These are phyloP conservation scores for Campoletis sonorensis DNA, from an alignment of 1,140 invertebrate genomes.

Conservation along the genomic window DNA sequence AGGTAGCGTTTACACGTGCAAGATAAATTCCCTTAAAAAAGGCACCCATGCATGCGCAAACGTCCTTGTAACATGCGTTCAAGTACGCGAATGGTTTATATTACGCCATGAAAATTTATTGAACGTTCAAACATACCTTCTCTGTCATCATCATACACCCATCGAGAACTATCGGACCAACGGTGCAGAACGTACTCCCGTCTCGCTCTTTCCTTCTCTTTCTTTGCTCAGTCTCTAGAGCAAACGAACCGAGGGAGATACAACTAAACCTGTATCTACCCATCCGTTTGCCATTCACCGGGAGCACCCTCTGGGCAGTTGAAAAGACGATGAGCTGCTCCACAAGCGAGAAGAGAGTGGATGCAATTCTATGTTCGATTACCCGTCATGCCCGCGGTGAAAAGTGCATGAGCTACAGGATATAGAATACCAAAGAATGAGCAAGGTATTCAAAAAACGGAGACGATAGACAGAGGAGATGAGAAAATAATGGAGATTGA, in stretches of 20 bases:
- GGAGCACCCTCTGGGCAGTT: constrained; percentile 42
- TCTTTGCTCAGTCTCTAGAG: background rate
- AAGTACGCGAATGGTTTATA: constrained; percentile 38
- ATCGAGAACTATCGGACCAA: background rate
- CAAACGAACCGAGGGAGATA: background rate
- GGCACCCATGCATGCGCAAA: constrained; percentile 8
- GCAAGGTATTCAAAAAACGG: background rate
- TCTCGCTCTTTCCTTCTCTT: background rate
- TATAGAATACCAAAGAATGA: background rate
- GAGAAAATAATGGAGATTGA: background rate
- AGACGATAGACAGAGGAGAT: background rate
- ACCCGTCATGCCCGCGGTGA: constrained; percentile 48
- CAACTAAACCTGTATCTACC: background rate
- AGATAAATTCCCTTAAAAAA: constrained; percentile 13
- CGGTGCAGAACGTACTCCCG: background rate
- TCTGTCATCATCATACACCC: constrained; percentile 39
- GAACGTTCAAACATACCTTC: constrained; percentile 32
- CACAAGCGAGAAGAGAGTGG: constrained; percentile 34
- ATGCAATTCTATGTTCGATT: constrained; percentile 59
- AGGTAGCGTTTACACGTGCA: background rate
- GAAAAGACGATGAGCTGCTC: constrained; percentile 37
- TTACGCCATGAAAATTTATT: constrained; percentile 41
- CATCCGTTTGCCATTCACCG: constrained; percentile 10
- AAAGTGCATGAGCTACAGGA: constrained; percentile 12
- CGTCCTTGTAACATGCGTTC: background rate